Conservation (phyloP, 2,888 invertebrate genomes). For the Gryllus longicercus region DNA sequence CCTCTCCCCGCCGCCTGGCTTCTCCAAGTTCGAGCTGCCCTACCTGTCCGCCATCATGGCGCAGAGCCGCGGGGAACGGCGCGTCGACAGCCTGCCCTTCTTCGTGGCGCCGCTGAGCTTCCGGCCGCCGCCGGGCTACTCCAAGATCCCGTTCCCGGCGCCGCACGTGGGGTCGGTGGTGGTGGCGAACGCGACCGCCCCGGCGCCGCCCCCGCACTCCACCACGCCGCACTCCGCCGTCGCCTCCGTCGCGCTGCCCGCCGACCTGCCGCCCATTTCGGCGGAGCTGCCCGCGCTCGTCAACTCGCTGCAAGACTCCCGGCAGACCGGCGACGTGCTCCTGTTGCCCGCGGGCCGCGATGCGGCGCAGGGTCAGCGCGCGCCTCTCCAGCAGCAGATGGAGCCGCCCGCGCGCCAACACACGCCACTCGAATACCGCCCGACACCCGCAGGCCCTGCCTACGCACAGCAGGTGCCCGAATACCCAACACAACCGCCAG, state of each 20-base stretch:
- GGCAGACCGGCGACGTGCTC: not conserved
- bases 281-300: constrained; percentile 59
- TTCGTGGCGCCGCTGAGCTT: constrained; percentile 84
- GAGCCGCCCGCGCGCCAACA: not conserved
- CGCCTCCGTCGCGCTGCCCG: constrained; percentile 34
- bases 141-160: constrained; percentile 79
- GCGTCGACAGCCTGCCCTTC: constrained; percentile 72
- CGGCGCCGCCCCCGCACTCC: constrained; percentile 39
- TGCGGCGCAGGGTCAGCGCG: not conserved
- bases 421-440: not conserved
- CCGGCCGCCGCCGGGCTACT: constrained; percentile 77
- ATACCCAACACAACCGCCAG: not conserved
- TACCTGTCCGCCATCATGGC: constrained; percentile 70
- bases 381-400: not conserved
- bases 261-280: constrained; percentile 55
- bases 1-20: constrained; percentile 66
- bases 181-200: constrained; percentile 51
- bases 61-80: constrained; percentile 62
- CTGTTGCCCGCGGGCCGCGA: not conserved
- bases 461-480: not conserved
- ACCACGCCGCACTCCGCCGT: constrained; percentile 36
- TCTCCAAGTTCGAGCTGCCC: constrained; percentile 76
- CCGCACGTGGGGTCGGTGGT: constrained; percentile 85
- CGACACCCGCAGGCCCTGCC: not conserved
- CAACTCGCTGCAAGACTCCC: constrained; percentile 56